These are phyloP conservation scores for Diacarnus erythraeanus DNA, from an alignment of 37 sponge, comb jelly and placozoan species.

Conservation along the genomic window DNA sequence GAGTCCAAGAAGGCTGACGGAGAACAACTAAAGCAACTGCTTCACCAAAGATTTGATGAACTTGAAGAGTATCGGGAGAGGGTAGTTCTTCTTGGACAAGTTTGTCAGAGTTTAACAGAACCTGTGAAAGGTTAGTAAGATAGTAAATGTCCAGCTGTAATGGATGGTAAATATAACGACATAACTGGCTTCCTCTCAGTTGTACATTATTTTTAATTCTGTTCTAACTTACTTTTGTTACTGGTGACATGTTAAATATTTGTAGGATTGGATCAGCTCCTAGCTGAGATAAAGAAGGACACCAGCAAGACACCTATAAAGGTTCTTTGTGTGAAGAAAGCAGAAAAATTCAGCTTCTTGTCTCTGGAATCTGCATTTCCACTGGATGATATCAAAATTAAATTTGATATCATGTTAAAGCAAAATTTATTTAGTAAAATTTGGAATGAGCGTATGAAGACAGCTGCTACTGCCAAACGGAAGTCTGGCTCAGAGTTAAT, in stretches of 20 bases:
- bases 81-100: background rate
- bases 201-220: no score
- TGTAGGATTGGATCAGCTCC: background rate
- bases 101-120: background rate
- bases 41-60: conserved; percentile 17
- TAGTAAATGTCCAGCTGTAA: no score
- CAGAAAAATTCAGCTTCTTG: background rate
- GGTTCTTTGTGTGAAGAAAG: conserved; percentile 19
- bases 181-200: no score
- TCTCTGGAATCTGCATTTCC: background rate
- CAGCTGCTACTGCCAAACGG: no score
- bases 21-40: background rate
- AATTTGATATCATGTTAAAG: conserved; percentile 14
- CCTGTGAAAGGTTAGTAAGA: background rate
- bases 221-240: no score
- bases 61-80: background rate
- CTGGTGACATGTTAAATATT: no score
- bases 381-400: background rate
- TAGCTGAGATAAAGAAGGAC: background rate
- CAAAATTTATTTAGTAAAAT: background rate
- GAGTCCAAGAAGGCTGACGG: background rate
- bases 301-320: conserved; percentile 10
- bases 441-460: conserved; percentile 12
- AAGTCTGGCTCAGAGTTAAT: background rate
- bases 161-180: no score